Conservation (phyloP, 2,888 invertebrate species). For the Cheilosia impressa region DNA sequence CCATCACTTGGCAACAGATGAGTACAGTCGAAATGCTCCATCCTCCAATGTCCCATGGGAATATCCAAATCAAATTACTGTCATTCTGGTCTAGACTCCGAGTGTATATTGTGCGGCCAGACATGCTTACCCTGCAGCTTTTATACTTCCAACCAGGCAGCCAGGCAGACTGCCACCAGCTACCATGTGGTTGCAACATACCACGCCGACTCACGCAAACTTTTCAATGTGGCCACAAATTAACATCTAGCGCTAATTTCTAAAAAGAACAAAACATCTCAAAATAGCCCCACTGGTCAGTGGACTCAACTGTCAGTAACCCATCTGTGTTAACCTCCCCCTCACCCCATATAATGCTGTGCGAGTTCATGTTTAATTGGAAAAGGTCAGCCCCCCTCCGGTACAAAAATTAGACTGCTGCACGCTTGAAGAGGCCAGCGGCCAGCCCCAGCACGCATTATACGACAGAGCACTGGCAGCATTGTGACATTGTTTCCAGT, state of each 20-base stretch:
- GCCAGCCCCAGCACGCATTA: slow-evolving; percentile 49
- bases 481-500: slow-evolving; percentile 55
- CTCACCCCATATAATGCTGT: slow-evolving; percentile 1
- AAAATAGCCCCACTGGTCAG: neutral
- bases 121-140: slow-evolving; percentile 19
- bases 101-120: slow-evolving; percentile 21
- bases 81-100: slow-evolving; percentile 57
- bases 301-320: slow-evolving; percentile 46
- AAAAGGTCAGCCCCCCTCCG: slow-evolving; percentile 63
- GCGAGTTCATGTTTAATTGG: slow-evolving; percentile 68
- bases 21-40: slow-evolving; percentile 1
- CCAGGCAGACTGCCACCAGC: neutral
- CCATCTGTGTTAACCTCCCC: slow-evolving; percentile 30
- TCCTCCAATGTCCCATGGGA: slow-evolving; percentile 38
- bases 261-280: slow-evolving; percentile 23
- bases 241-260: slow-evolving; percentile 65
- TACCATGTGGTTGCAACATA: slow-evolving; percentile 50
- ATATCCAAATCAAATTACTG: slow-evolving; percentile 51
- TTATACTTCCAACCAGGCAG: slow-evolving; percentile 41
- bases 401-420: slow-evolving; percentile 42
- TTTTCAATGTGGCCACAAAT: slow-evolving; percentile 59
- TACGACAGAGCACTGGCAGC: slow-evolving; percentile 15
- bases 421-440: slow-evolving; percentile 29
- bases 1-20: neutral
- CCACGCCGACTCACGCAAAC: slow-evolving; percentile 32